Percentiles rank a stretch among this genome's conserved stretches.
phyloP scores from a whole-genome alignment of 2,888 invertebrate genomes.

The Diachrysia chrysitis region DNA sequence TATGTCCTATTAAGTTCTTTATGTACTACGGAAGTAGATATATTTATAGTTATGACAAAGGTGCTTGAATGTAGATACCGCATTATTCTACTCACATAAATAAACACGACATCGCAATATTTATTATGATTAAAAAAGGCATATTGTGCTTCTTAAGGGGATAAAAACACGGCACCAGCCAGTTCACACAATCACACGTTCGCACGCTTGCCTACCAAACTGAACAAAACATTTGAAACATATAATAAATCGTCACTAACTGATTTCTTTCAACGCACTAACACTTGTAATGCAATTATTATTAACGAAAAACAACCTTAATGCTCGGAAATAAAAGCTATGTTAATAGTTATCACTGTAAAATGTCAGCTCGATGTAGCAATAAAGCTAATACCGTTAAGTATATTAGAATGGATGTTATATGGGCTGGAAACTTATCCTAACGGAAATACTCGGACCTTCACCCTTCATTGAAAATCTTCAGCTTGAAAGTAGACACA shows the following conservation, averaged over 20 bases:
- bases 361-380: background rate
- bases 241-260: background rate
- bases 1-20: background rate
- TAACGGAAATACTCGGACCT: background rate
- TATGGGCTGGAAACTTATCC: slow-evolving; percentile 4
- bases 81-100: background rate
- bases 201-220: too few relatives aligned
- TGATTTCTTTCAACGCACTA: background rate
- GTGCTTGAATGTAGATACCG: background rate
- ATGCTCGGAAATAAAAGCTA: background rate
- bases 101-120: background rate
- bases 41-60: slow-evolving; percentile 1
- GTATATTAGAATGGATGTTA: background rate
- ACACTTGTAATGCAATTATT: background rate
- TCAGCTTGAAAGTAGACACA: background rate
- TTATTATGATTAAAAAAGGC: slow-evolving; percentile 8
- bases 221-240: background rate
- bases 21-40: background rate
- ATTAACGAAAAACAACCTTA: background rate
- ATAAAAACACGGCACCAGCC: background rate
- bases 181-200: too few relatives aligned
- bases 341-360: background rate
- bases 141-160: background rate
- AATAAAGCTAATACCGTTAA: background rate
- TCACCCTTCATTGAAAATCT: slow-evolving; percentile 1